These are phyloP conservation scores for Protonemura montana DNA, from an alignment of 2,888 invertebrate genomes.

Conservation along the genomic window DNA sequence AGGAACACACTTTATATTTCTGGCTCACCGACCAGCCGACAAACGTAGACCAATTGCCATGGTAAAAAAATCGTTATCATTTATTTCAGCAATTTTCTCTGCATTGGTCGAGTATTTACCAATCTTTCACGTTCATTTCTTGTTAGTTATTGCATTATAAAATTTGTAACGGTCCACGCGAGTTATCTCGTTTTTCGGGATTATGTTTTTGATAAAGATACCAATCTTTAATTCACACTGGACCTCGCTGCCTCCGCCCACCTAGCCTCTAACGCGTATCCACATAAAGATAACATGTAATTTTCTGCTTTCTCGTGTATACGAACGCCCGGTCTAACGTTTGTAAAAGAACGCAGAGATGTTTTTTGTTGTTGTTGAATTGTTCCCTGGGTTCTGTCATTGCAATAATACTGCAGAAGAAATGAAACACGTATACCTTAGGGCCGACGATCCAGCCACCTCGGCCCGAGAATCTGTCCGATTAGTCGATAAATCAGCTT, in stretches of 20 bases:
- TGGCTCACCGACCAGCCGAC: neutral
- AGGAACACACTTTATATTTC: slow-evolving; percentile 25
- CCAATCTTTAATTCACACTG: slow-evolving; percentile 39
- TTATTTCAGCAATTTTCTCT: neutral
- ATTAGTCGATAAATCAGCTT: slow-evolving; percentile 36
- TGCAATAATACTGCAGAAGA: neutral
- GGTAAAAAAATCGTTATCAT: neutral
- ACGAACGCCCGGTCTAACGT: neutral
- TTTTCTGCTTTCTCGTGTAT: slow-evolving; percentile 23
- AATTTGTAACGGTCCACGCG: slow-evolving; percentile 21
- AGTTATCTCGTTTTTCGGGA: neutral
- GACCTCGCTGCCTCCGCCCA: slow-evolving; percentile 36
- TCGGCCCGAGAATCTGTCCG: neutral
- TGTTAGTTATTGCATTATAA: slow-evolving; percentile 23
- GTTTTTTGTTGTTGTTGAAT: neutral
- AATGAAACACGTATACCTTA: neutral
- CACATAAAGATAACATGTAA: slow-evolving; percentile 35
- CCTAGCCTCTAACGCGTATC: slow-evolving; percentile 7
- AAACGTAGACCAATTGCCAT: neutral
- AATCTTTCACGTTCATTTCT: neutral
- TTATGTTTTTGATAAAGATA: slow-evolving; percentile 41
- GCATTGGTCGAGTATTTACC: neutral
- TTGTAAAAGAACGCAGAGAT: neutral
- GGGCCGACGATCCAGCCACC: neutral
- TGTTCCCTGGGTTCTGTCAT: neutral